Conservation (phyloP, 2,797 vertebrate genomes). For the Neosilurus mollespiculum region DNA sequence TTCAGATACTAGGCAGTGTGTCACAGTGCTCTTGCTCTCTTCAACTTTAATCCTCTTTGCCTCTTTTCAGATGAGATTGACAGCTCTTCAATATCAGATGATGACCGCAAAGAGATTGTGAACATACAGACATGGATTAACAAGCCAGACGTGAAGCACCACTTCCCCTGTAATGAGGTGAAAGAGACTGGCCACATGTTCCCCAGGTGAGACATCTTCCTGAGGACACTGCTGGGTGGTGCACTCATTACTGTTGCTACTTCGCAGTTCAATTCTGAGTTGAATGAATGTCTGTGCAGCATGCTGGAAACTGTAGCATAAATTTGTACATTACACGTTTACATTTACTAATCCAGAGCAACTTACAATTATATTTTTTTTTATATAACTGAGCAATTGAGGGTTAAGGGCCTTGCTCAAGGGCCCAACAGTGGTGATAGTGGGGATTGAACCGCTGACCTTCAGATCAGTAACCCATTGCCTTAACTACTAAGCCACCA, state of each 20-base stretch:
- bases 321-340: too few species aligned
- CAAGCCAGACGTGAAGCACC: constrained; percentile 95
- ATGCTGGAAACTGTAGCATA: too few species aligned
- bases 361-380: too few species aligned
- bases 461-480: too few species aligned
- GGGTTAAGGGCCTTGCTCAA: too few species aligned
- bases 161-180: constrained; percentile 94
- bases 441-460: too few species aligned
- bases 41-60: background rate
- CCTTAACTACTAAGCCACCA: too few species aligned
- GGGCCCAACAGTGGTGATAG: too few species aligned
- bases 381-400: too few species aligned
- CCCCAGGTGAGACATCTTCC: constrained; percentile 74
- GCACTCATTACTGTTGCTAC: background rate
- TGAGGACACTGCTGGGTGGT: background rate
- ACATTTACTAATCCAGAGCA: too few species aligned
- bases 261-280: background rate
- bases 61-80: constrained; percentile 89
- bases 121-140: constrained; percentile 98
- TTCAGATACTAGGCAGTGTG: background rate
- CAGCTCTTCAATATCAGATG: constrained; percentile 96
- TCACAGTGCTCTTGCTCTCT: background rate
- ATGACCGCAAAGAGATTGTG: constrained; percentile 95
- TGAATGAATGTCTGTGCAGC: background rate
- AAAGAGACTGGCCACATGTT: constrained; percentile 99